Evolutionary conservation across 2,888 invertebrate genomes (phyloP).

Genomic region (Neoaliturus tenellus): DNA sequence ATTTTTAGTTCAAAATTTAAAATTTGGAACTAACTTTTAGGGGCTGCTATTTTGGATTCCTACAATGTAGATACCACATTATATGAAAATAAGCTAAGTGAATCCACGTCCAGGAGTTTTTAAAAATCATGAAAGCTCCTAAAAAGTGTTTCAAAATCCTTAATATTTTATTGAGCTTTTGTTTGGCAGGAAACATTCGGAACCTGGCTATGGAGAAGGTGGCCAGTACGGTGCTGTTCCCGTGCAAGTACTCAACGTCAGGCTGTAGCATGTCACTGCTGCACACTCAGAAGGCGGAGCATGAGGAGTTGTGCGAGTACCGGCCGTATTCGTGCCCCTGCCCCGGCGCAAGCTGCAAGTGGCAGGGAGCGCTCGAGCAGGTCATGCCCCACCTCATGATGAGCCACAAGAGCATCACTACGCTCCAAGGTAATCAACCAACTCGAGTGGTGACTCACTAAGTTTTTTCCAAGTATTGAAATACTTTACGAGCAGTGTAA

Average conservation of each 20-base stretch:
- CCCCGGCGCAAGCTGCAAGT: slow-evolving; percentile 99
- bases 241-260: slow-evolving; percentile 98
- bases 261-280: slow-evolving; percentile 95
- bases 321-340: slow-evolving; percentile 99
- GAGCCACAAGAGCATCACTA: slow-evolving; percentile 98
- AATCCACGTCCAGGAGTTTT: too few relatives aligned
- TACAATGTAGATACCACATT: too few relatives aligned
- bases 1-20: too few relatives aligned
- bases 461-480: too few relatives aligned
- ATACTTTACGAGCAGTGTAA: too few relatives aligned
- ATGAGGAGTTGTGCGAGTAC: slow-evolving; percentile 99
- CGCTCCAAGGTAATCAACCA: slow-evolving; percentile 85
- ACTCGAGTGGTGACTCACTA: too few relatives aligned
- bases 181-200: slow-evolving; percentile 89
- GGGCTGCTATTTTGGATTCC: too few relatives aligned
- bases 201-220: slow-evolving; percentile 99
- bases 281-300: slow-evolving; percentile 98
- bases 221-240: slow-evolving; percentile 98
- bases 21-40: too few relatives aligned
- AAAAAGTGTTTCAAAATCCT: too few relatives aligned
- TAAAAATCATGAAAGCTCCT: too few relatives aligned
- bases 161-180: neutral
- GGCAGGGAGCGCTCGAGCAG: slow-evolving; percentile 98
- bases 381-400: slow-evolving; percentile 99
- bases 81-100: too few relatives aligned